A percentile compares a stretch with the other conserved stretches of the same genome.
phyloP scores from a whole-genome alignment of 2,797 vertebrate species.

The Stomatorhinus walkeri region DNA sequence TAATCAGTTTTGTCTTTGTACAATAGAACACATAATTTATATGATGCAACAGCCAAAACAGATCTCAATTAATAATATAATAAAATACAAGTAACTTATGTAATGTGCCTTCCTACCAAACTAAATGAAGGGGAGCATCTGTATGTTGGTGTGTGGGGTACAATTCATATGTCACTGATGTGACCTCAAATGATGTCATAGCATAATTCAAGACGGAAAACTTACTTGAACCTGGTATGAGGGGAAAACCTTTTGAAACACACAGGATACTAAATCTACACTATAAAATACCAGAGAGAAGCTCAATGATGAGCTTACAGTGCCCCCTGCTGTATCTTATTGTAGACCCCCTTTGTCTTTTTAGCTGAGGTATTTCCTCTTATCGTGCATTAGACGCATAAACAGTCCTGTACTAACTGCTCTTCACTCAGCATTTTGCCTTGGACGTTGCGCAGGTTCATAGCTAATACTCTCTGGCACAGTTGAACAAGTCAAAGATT shows the following conservation, averaged over 20 bases:
- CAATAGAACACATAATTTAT: background rate
- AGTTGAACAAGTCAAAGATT: background rate
- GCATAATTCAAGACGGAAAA: background rate
- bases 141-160: background rate
- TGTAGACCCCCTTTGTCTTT: background rate
- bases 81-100: background rate
- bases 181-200: background rate
- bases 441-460: background rate
- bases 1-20: background rate
- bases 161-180: background rate
- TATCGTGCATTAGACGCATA: background rate
- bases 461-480: background rate
- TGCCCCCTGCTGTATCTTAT: slow-evolving; percentile 5
- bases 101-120: background rate
- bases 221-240: background rate
- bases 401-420: background rate
- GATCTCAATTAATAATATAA: background rate
- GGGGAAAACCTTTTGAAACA: background rate
- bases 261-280: background rate
- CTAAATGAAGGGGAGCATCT: background rate
- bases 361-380: background rate
- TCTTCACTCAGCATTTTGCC: background rate
- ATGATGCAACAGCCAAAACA: background rate
- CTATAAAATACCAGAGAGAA: background rate
- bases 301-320: background rate